Conservation (phyloP, 2,888 invertebrate species). For the Tetanocera ferruginea region DNA sequence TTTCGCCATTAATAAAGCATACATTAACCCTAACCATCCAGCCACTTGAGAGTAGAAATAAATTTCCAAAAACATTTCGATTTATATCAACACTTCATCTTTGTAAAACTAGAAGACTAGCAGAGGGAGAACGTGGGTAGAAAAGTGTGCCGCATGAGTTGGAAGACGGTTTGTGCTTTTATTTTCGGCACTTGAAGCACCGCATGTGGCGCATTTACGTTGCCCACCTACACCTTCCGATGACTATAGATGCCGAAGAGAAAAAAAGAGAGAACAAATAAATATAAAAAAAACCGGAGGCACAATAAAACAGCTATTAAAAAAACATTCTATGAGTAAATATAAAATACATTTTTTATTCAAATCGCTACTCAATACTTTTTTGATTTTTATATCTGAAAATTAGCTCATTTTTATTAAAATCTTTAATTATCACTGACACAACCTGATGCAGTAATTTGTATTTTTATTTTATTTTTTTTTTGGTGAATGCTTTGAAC, state of each 20-base stretch:
- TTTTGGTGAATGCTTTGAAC: background rate
- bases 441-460: no score
- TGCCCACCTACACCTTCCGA: background rate
- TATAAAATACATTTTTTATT: background rate
- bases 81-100: no score
- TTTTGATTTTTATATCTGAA: no score
- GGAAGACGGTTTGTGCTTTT: background rate
- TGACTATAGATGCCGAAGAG: background rate
- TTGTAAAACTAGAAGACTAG: no score
- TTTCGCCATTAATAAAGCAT: no score
- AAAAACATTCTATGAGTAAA: background rate
- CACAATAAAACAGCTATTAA: background rate
- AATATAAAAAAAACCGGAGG: background rate
- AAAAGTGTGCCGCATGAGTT: no score
- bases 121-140: no score
- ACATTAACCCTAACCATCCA: no score
- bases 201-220: background rate
- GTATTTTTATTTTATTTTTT: background rate
- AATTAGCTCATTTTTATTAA: no score
- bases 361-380: background rate
- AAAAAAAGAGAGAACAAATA: background rate
- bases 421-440: no score
- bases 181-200: conserved; percentile 41
- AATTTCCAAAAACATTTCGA: no score
- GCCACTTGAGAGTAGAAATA: no score